Conservation (phyloP, 2,888 invertebrate genomes). For the Brenthis ino region DNA sequence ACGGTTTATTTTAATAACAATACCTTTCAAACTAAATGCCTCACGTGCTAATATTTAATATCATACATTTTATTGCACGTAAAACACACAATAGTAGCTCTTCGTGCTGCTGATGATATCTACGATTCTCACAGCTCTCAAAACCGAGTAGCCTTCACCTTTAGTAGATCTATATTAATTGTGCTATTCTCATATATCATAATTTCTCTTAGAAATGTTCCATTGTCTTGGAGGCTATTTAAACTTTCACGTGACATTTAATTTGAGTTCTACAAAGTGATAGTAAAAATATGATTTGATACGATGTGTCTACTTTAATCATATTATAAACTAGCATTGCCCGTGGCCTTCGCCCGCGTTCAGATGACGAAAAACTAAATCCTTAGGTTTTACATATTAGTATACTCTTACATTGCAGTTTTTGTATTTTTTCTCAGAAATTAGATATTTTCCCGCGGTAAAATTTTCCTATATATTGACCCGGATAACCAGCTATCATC, state of each 20-base stretch:
- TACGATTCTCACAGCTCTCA: conserved; percentile 18
- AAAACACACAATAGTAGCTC: conserved; percentile 13
- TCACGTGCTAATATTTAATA: conserved; percentile 17
- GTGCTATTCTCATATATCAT: conserved; percentile 13
- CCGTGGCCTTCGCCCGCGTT: no score
- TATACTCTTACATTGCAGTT: no score
- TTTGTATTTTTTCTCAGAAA: no score
- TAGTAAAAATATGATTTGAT: no score
- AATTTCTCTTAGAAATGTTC: conserved; percentile 21
- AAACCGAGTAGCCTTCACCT: conserved; percentile 30
- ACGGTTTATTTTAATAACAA: conserved; percentile 1
- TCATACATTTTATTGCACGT: conserved; percentile 21
- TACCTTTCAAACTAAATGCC: conserved; percentile 2
- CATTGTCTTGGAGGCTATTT: conserved; percentile 13
- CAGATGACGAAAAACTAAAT: no score
- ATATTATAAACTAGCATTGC: no score
- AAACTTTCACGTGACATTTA: conserved; percentile 8
- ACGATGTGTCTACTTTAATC: no score
- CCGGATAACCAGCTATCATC: no score
- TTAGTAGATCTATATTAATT: conserved; percentile 24
- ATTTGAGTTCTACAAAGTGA: not conserved
- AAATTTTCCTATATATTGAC: no score
- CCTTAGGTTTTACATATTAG: no score
- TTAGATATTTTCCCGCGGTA: no score
- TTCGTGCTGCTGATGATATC: conserved; percentile 25